Percentiles rank a stretch among this genome's conserved stretches.
phyloP scores from a whole-genome alignment of 2,113 vertebrate species.

The Rhinichthys klamathensis region DNA sequence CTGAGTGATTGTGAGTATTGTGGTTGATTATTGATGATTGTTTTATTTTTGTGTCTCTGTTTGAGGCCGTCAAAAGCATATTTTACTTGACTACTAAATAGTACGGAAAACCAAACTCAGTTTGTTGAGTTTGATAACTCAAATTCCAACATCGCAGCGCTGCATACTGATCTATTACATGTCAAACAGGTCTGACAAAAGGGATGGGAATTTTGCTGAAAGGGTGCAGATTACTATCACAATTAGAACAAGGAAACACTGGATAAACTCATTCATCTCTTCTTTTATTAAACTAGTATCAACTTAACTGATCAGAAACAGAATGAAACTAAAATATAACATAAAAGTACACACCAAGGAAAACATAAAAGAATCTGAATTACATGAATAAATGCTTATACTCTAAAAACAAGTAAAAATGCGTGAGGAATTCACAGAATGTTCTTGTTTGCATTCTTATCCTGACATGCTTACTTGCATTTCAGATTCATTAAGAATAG shows the following conservation, averaged over 20 bases:
- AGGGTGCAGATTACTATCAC: conserved; percentile 13
- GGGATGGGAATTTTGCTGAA: neutral
- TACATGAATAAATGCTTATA: neutral
- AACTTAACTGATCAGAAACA: neutral
- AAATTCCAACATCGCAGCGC: neutral
- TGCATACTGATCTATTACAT: neutral
- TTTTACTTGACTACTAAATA: neutral
- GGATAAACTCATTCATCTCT: neutral
- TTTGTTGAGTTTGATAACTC: neutral
- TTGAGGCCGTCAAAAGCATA: neutral
- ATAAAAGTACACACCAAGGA: neutral
- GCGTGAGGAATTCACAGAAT: neutral
- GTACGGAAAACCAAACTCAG: neutral
- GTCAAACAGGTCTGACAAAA: conserved; percentile 5
- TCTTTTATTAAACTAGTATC: neutral
- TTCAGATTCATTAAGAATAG: neutral
- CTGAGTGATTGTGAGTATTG: neutral
- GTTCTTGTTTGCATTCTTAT: neutral
- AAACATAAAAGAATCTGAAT: neutral
- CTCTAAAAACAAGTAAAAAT: neutral
- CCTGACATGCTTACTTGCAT: neutral
- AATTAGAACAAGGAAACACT: conserved; percentile 26
- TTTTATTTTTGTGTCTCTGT: neutral
- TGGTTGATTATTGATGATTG: neutral
- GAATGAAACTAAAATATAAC: neutral